A percentile compares a stretch with the other conserved stretches of the same genome.
Conservation (phyloP, 2,888 invertebrate genomes). For the Ectemnius lituratus region DNA sequence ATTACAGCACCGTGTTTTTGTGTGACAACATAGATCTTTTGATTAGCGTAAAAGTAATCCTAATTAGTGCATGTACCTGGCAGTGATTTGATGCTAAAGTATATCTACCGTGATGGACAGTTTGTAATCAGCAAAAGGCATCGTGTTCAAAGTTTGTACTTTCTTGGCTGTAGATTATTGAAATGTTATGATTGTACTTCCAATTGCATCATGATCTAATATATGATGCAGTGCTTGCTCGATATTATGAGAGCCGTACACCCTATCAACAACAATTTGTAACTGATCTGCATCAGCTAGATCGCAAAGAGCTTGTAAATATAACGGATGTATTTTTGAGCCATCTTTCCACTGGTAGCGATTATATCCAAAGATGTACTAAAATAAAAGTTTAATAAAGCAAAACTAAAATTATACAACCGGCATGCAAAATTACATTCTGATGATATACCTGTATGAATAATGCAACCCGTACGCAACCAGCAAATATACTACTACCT, state of each 20-base stretch:
- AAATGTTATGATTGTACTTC: slow-evolving; percentile 79
- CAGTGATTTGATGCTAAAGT: slow-evolving; percentile 28
- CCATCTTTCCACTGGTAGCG: slow-evolving; percentile 73
- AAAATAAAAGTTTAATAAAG: slow-evolving; percentile 38
- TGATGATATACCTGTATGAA: slow-evolving; percentile 75
- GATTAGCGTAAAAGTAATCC: slow-evolving; percentile 13
- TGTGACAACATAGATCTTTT: slow-evolving; percentile 13
- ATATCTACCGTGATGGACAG: slow-evolving; percentile 30
- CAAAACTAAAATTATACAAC: too few relatives aligned
- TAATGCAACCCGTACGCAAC: slow-evolving; percentile 77
- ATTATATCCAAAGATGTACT: slow-evolving; percentile 75
- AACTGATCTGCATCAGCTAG: slow-evolving; percentile 80
- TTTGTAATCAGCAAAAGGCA: slow-evolving; percentile 11
- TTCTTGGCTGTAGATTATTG: slow-evolving; percentile 63
- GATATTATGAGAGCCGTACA: slow-evolving; percentile 77
- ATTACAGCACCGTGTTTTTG: slow-evolving; percentile 48
- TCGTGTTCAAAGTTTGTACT: too few relatives aligned
- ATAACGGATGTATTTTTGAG: slow-evolving; percentile 66
- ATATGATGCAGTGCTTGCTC: slow-evolving; percentile 78
- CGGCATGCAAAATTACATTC: too few relatives aligned
- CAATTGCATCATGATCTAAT: slow-evolving; percentile 76
- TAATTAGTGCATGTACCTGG: slow-evolving; percentile 28
- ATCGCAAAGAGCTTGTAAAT: slow-evolving; percentile 75
- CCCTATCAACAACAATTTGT: slow-evolving; percentile 81
- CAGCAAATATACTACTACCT: slow-evolving; percentile 77